Evolutionary conservation across 2,797 vertebrate species (phyloP).

Genomic region (Micropoecilia bifurca): DNA sequence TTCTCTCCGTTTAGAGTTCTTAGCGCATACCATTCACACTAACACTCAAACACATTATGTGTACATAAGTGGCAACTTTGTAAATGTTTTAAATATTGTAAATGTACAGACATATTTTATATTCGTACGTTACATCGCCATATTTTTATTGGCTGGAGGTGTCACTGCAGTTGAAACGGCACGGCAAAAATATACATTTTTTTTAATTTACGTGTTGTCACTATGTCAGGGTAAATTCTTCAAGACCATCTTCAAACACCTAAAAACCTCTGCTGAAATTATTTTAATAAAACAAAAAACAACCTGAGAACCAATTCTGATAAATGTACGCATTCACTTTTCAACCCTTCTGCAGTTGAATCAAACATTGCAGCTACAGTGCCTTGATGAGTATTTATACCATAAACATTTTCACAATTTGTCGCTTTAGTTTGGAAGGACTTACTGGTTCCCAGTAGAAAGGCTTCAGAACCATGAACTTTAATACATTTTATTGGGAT

Average conservation of each 20-base stretch:
- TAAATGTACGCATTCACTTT: neutral
- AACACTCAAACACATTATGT: slow-evolving; percentile 40
- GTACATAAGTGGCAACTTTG: slow-evolving; percentile 70
- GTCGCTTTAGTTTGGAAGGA: too few relatives aligned
- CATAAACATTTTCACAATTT: neutral
- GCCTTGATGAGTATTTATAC: neutral
- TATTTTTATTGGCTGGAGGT: slow-evolving; percentile 80
- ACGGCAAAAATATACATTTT: slow-evolving; percentile 35
- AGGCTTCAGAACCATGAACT: neutral
- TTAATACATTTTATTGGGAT: neutral
- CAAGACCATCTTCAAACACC: slow-evolving; percentile 18
- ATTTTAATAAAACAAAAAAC: slow-evolving; percentile 35
- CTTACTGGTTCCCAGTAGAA: too few relatives aligned
- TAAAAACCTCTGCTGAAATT: slow-evolving; percentile 18
- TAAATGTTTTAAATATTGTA: slow-evolving; percentile 87
- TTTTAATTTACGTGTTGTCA: slow-evolving; percentile 22
- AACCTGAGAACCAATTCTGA: neutral
- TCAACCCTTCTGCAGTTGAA: neutral
- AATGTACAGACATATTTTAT: slow-evolving; percentile 87
- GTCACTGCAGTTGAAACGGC: slow-evolving; percentile 48
- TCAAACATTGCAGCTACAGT: neutral
- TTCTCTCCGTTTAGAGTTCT: slow-evolving; percentile 43
- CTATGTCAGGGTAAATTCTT: slow-evolving; percentile 36
- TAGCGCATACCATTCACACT: slow-evolving; percentile 25
- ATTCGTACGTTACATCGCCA: slow-evolving; percentile 78